Evolutionary conservation across 2,888 invertebrate genomes (phyloP).

Genomic region (Masnerella sp.): DNA sequence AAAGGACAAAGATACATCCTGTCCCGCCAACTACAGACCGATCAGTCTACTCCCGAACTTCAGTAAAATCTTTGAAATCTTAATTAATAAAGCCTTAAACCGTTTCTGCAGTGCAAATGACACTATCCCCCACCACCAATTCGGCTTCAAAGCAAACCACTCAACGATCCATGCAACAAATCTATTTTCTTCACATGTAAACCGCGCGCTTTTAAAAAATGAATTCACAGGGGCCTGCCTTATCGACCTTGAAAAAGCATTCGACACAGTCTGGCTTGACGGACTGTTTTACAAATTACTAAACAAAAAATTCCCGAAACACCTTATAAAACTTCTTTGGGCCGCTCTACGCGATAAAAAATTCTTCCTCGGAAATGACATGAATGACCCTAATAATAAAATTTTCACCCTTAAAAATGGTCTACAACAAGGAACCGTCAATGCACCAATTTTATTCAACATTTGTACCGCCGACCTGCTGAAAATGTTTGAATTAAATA

Average conservation of each 20-base stretch:
- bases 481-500: background rate
- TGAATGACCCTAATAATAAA: too few relatives aligned
- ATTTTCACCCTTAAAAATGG: too few relatives aligned
- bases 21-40: constrained; percentile 48
- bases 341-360: background rate
- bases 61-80: constrained; percentile 25
- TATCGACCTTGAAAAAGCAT: background rate
- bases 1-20: constrained; percentile 19
- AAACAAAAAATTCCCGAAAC: background rate
- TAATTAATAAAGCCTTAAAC: background rate
- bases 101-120: constrained; percentile 2
- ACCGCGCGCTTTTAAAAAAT: background rate
- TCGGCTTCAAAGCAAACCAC: background rate
- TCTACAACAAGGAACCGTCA: constrained; percentile 1
- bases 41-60: constrained; percentile 56
- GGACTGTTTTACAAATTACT: background rate
- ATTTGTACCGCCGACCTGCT: background rate
- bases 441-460: background rate
- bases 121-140: constrained; percentile 3
- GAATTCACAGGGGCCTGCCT: background rate
- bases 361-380: background rate
- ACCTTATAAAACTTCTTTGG: background rate
- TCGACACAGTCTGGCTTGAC: background rate
- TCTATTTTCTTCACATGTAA: background rate
- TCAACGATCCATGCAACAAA: background rate